Conservation (phyloP, 2,797 vertebrate genomes). For the Melanotaenia parkinsoni region DNA sequence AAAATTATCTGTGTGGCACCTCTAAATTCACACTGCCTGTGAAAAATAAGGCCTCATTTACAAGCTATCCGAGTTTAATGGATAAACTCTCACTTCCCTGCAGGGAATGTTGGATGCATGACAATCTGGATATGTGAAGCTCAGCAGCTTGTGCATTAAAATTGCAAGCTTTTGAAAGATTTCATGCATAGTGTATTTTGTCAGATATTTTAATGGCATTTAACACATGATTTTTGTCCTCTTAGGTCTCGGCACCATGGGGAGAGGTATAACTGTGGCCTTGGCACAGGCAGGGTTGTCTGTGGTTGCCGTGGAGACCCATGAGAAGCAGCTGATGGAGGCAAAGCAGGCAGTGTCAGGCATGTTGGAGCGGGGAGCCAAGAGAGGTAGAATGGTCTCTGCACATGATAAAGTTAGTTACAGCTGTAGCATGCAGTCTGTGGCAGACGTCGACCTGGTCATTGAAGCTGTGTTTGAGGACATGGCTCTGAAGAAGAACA, state of each 20-base stretch:
- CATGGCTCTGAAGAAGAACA: slow-evolving; percentile 86
- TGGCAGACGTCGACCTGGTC: slow-evolving; percentile 86
- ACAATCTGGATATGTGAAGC: slow-evolving; percentile 62
- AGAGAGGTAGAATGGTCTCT: slow-evolving; percentile 71
- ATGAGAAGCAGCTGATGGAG: slow-evolving; percentile 82
- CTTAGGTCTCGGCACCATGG: slow-evolving; percentile 95
- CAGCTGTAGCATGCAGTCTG: slow-evolving; percentile 75
- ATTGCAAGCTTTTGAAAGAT: slow-evolving; percentile 57
- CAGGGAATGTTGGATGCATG: slow-evolving; percentile 48
- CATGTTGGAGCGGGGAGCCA: slow-evolving; percentile 84
- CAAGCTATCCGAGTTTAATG: slow-evolving; percentile 47
- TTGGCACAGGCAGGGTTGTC: slow-evolving; percentile 86
- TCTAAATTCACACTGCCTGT: slow-evolving; percentile 41
- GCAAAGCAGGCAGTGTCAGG: slow-evolving; percentile 81
- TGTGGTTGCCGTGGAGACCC: slow-evolving; percentile 89
- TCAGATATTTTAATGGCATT: slow-evolving; percentile 20
- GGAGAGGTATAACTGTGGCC: slow-evolving; percentile 87
- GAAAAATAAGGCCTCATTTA: slow-evolving; percentile 45
- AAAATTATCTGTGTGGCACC: slow-evolving; percentile 34
- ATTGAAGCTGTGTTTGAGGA: slow-evolving; percentile 96
- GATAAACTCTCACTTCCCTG: slow-evolving; percentile 53
- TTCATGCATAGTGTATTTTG: slow-evolving; percentile 3
- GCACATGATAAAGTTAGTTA: slow-evolving; percentile 75
- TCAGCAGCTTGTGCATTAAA: slow-evolving; percentile 70
- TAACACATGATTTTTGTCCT: slow-evolving; percentile 37